These are phyloP conservation scores for Tigriopus japonicus DNA, from an alignment of 1,140 invertebrate species.

Conservation along the genomic window DNA sequence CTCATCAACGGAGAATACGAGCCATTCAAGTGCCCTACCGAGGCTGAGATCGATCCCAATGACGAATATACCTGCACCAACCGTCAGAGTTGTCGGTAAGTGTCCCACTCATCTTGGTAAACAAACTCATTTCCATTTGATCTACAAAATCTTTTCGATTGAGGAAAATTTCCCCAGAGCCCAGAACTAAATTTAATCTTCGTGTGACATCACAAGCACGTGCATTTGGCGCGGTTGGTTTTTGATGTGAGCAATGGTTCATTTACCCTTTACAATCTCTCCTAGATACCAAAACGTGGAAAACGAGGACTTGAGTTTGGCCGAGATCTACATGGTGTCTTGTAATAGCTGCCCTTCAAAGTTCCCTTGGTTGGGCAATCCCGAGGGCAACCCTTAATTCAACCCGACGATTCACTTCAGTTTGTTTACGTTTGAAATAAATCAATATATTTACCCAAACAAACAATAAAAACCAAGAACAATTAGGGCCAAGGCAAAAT, in stretches of 20 bases:
- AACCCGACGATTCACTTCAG: no score
- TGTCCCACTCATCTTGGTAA: not conserved
- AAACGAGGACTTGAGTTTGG: not conserved
- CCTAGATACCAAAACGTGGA: not conserved
- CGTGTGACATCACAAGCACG: no score
- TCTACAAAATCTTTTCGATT: no score
- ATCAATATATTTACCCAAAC: no score
- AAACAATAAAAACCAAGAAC: no score
- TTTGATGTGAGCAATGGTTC: no score
- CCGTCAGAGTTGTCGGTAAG: not conserved
- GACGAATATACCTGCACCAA: not conserved
- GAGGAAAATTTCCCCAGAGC: no score
- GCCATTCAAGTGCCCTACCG: not conserved
- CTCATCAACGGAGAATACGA: not conserved
- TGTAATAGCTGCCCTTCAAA: not conserved
- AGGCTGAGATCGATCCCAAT: not conserved
- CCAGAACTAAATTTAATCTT: no score
- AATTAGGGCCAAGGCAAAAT: no score
- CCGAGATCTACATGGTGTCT: not conserved
- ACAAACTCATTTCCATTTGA: no score
- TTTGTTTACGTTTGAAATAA: no score
- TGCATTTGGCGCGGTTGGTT: no score
- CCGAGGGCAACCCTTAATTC: not conserved
- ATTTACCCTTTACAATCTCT: not conserved
- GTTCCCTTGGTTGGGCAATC: not conserved